These are phyloP conservation scores for Heterochromis multidens DNA, from an alignment of 2,113 vertebrate species.

Conservation along the genomic window DNA sequence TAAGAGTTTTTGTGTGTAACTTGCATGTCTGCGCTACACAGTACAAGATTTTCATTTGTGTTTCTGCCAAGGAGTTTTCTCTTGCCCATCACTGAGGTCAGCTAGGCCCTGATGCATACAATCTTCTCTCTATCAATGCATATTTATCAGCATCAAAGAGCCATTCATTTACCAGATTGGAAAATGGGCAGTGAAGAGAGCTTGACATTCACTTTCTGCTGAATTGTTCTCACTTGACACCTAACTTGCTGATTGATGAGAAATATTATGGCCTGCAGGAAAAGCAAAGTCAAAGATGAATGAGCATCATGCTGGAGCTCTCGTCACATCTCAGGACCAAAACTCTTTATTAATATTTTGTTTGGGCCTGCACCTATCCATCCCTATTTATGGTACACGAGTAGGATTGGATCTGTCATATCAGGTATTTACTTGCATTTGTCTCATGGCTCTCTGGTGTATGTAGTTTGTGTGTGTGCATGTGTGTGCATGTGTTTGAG, in stretches of 20 bases:
- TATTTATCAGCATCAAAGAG: slow-evolving; percentile 84
- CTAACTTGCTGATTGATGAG: slow-evolving; percentile 77
- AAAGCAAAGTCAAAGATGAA: slow-evolving; percentile 78
- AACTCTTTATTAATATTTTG: slow-evolving; percentile 79
- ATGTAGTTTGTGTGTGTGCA: neutral
- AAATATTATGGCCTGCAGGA: slow-evolving; percentile 71
- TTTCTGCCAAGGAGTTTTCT: neutral
- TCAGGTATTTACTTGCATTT: slow-evolving; percentile 73
- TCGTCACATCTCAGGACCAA: slow-evolving; percentile 72
- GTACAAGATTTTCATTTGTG: neutral
- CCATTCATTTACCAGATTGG: slow-evolving; percentile 77
- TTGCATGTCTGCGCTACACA: neutral
- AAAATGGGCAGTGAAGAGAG: slow-evolving; percentile 64
- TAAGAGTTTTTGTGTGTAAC: neutral
- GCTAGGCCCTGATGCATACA: slow-evolving; percentile 69
- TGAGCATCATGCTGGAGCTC: slow-evolving; percentile 64
- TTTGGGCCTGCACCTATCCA: slow-evolving; percentile 67
- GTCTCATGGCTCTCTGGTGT: slow-evolving; percentile 59
- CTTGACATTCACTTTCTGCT: slow-evolving; percentile 66
- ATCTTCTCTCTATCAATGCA: slow-evolving; percentile 71
- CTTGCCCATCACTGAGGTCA: neutral
- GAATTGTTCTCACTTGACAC: slow-evolving; percentile 75
- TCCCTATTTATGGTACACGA: slow-evolving; percentile 70
- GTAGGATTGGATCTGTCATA: slow-evolving; percentile 77
- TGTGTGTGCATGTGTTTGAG: neutral